phyloP scores from a whole-genome alignment of 2,797 vertebrate genomes.

The Sebastes ruberrimus region DNA sequence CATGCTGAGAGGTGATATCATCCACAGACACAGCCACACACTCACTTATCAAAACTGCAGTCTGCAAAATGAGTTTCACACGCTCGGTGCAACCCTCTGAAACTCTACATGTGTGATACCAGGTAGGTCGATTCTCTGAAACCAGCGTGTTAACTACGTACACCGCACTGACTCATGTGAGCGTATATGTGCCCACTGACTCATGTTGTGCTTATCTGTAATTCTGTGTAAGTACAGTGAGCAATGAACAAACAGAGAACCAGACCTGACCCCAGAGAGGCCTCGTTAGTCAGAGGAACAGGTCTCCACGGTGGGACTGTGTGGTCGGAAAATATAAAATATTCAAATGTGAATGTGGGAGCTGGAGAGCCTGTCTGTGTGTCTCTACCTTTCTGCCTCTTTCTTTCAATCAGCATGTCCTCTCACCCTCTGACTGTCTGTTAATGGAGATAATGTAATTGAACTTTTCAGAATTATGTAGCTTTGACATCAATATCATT shows the following conservation, averaged over 20 bases:
- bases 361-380: constrained; percentile 27
- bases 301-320: neutral
- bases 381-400: constrained; percentile 34
- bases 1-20: constrained; percentile 29
- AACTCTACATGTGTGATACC: constrained; percentile 33
- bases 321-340: constrained; percentile 61
- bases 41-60: neutral
- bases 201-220: constrained; percentile 48
- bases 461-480: constrained; percentile 14
- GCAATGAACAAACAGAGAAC: constrained; percentile 15
- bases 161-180: constrained; percentile 43
- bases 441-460: constrained; percentile 2
- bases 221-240: constrained; percentile 35
- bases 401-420: neutral
- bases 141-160: constrained; percentile 3
- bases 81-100: neutral
- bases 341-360: constrained; percentile 48
- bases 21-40: constrained; percentile 8
- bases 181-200: constrained; percentile 41
- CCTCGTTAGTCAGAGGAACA: constrained; percentile 10
- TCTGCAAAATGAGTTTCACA: constrained; percentile 23
- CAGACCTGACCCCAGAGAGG: constrained; percentile 33
- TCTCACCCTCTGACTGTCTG: neutral
- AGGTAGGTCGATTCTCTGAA: constrained; percentile 14
- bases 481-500: constrained; percentile 6